Percentiles rank a stretch among this genome's conserved stretches.
phyloP scores from a whole-genome alignment of 2,888 invertebrate genomes.

The Heliconius aoede region DNA sequence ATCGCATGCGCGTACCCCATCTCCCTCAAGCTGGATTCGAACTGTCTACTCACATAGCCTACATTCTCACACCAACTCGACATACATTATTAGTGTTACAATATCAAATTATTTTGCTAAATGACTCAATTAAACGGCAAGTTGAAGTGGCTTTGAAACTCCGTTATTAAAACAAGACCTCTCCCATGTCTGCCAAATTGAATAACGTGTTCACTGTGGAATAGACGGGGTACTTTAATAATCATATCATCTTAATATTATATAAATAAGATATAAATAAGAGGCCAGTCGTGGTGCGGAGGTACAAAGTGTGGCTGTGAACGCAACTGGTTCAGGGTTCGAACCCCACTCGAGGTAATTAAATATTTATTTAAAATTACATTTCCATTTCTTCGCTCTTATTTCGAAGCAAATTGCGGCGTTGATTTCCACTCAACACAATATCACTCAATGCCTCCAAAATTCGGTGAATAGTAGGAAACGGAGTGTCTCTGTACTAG shows the following conservation, averaged over 20 bases:
- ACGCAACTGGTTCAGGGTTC: not conserved
- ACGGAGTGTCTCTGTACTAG: too few relatives aligned
- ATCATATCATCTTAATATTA: conserved; percentile 1
- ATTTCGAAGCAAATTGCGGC: too few relatives aligned
- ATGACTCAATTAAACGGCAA: conserved; percentile 8
- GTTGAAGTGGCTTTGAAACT: conserved; percentile 4
- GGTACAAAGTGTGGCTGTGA: too few relatives aligned
- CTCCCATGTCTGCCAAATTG: conserved; percentile 26
- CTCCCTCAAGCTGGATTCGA: not conserved
- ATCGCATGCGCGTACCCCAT: too few relatives aligned
- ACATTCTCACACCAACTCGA: not conserved
- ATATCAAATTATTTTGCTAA: conserved; percentile 1
- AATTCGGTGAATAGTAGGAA: too few relatives aligned
- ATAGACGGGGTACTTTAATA: conserved; percentile 5
- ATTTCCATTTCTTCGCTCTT: too few relatives aligned
- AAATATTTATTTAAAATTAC: too few relatives aligned
- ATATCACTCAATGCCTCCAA: too few relatives aligned
- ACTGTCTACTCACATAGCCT: not conserved
- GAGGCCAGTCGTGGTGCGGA: not conserved
- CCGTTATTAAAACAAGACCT: conserved; percentile 31
- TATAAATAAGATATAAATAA: not conserved
- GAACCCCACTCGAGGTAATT: too few relatives aligned
- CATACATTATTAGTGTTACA: not conserved
- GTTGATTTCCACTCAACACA: too few relatives aligned
- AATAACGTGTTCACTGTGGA: conserved; percentile 21